phyloP scores from a whole-genome alignment of 2,113 vertebrate genomes.

The Aix galericulata region DNA sequence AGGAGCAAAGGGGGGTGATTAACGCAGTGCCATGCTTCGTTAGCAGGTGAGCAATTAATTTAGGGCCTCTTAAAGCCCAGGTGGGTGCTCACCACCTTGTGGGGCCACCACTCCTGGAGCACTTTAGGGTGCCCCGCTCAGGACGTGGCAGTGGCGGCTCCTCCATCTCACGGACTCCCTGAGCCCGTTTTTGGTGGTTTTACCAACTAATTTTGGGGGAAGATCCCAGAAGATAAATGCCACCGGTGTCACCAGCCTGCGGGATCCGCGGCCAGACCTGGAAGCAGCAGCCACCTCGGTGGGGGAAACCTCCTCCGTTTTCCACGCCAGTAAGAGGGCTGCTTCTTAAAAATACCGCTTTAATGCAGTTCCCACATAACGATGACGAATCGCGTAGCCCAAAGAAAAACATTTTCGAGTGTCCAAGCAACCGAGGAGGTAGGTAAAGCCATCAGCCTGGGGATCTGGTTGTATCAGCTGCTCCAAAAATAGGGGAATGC shows the following conservation, averaged over 20 bases:
- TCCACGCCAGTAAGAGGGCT: not conserved
- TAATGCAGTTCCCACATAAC: not conserved
- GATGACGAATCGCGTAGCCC: not conserved
- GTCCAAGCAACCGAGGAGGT: not conserved
- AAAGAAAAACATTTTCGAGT: not conserved
- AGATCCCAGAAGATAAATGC: not conserved
- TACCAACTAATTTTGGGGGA: not conserved
- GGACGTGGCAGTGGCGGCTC: fast-evolving
- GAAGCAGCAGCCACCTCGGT: not conserved
- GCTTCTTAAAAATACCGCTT: not conserved
- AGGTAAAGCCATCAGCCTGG: not conserved
- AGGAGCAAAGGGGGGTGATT: not conserved
- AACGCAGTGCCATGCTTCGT: fast-evolving
- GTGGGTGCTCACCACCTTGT: not conserved
- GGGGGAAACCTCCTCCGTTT: not conserved
- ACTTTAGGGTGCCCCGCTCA: fast-evolving
- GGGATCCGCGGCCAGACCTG: too few species aligned
- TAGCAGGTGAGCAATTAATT: not conserved
- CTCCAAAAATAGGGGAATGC: not conserved
- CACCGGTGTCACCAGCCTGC: not conserved
- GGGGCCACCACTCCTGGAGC: not conserved
- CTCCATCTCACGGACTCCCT: not conserved
- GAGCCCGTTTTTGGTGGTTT: not conserved
- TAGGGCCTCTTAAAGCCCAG: not conserved
- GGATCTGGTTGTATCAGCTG: not conserved